Base-by-base conservation (phyloP, 1,140 invertebrate species). In the Heterodera schachtii region DNA sequence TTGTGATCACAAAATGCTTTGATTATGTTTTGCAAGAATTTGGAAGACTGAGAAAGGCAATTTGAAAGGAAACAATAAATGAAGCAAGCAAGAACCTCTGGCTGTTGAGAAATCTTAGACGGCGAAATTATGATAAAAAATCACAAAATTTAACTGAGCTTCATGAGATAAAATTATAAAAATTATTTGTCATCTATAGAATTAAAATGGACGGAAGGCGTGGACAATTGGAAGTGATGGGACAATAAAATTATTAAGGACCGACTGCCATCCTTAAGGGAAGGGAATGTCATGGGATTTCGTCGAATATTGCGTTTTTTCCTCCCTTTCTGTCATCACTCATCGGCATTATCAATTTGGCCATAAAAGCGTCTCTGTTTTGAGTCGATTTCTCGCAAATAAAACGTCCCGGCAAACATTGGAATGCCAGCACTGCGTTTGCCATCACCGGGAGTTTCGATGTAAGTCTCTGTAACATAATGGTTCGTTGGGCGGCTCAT, bases 351-450 rank as follows among this genome's bases (percentile, higher is more conserved):
- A 7, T 31, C 64, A 8, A 13, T 69, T 7, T 44, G 77, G 5
- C 4, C 77, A 46, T 78, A 78, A 9, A 78, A 78, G 31, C 77
- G 77, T 11, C 77, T 52, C 8, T 44, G 5, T 9, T 46, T 52
- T 21, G 16, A 11, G 70, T 87, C 86, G 46, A 87, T 83, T n/a
- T 71, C 52, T 6, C 69, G 81, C 47, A 87, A 71, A 75, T 84
- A 88, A 71, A 77, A 87, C 19, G 86, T 79, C 6, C 82, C 82
- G 16, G 85, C 80, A 43, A 87, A 87, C 6, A 86, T 19, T 57
- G 73, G 52, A 21, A 41, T 8, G 16, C 46, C 66, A 13, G 69
- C n/a, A 16, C 52, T 79, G 16, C 76, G 78, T 8, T 80, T 44
- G 16, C 41, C 41, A 52, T 31, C 21, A 47, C 46, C n/a, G 43